A percentile compares a stretch with the other conserved stretches of the same genome.
These are phyloP conservation scores for Frankliniella intonsa DNA, from an alignment of 2,888 invertebrate genomes.

Conservation along the genomic window DNA sequence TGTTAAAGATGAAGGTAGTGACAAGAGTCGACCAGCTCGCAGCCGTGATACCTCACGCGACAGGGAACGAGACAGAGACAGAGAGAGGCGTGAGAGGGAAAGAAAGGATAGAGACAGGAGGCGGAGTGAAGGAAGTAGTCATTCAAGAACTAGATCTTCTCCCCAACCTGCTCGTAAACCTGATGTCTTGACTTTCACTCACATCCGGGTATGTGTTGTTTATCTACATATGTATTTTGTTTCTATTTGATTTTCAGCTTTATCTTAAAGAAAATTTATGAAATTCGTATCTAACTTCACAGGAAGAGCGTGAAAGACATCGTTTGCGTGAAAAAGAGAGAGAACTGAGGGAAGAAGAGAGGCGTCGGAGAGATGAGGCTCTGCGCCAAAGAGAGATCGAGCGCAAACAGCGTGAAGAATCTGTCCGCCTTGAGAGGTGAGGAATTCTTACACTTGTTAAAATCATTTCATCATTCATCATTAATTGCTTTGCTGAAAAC, in stretches of 20 bases:
- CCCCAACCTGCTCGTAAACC: constrained; percentile 44
- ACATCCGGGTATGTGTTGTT: constrained; percentile 62
- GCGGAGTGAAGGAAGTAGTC: constrained; percentile 35
- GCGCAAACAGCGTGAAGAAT: constrained; percentile 77
- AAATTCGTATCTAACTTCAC: constrained; percentile 31
- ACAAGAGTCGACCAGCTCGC: constrained; percentile 38
- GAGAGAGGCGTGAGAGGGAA: constrained; percentile 35
- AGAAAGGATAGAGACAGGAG: constrained; percentile 28
- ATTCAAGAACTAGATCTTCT: constrained; percentile 33
- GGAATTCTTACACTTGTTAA: constrained; percentile 37
- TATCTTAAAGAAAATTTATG: constrained; percentile 24
- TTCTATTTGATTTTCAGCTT: constrained; percentile 29
- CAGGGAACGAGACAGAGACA: neutral
- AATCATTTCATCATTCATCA: constrained; percentile 13
- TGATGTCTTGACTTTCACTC: constrained; percentile 72
- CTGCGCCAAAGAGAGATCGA: constrained; percentile 74
- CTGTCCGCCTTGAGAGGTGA: constrained; percentile 64
- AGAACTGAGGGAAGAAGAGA: constrained; percentile 71
- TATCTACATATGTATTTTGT: constrained; percentile 1
- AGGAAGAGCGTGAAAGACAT: constrained; percentile 71
- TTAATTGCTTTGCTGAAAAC: neutral
- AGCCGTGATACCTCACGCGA: constrained; percentile 38
- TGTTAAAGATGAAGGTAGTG: constrained; percentile 35
- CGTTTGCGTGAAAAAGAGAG: constrained; percentile 73
- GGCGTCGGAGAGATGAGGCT: constrained; percentile 72